Evolutionary conservation across 2,888 invertebrate species (phyloP), one percentile per base, ranked within the genome.

Genomic region (Belgica antarctica): DNA sequence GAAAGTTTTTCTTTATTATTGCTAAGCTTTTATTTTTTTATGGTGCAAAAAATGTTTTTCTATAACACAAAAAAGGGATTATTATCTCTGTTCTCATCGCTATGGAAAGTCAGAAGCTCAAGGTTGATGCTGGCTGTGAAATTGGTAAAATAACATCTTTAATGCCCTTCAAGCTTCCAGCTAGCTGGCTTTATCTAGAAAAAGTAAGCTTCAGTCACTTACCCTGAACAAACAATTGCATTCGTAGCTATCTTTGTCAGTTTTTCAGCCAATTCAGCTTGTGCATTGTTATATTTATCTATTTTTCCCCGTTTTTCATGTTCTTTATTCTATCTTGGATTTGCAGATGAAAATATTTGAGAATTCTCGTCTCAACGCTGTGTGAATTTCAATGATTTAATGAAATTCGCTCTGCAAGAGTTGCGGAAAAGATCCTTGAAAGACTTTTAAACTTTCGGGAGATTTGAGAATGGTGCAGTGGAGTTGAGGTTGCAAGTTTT

Each of bases 171-270:
- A 27, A 59, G 59, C 52, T 52, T 17, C 15, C 5, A 1, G 10
- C 27, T 10, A 59, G 25, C 8, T 7, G 52, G 52, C 22, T 52
- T 52, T 52, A 25, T 59, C 17, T 59, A 59, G 59, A 10, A 27
- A 8, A 19, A 59, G 59, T 24, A 59, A 59, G 59, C 59, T 59
- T 1, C 59, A 59, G 59, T 59, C 59, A 27, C 59, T 59, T 59
- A 27, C 27, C 15, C 25, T 59, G 59, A 59, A 25, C 59, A 24
- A 59, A 59, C 59, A 59, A 59, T 12, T 52, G 25, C 17, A 24
- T n/a, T n/a, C n/a, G n/a, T n/a, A 27, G 59, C 27, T 22, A 59
- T 59, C 59, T 27, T 19, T 59, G 25, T 27, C 19, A 7, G 52
- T 24, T 41, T 52, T 5, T 52, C 52, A 52, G 52, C 52, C 4